Conservation (phyloP, 2,888 invertebrate genomes). For the Ferdinandea cuprea region DNA sequence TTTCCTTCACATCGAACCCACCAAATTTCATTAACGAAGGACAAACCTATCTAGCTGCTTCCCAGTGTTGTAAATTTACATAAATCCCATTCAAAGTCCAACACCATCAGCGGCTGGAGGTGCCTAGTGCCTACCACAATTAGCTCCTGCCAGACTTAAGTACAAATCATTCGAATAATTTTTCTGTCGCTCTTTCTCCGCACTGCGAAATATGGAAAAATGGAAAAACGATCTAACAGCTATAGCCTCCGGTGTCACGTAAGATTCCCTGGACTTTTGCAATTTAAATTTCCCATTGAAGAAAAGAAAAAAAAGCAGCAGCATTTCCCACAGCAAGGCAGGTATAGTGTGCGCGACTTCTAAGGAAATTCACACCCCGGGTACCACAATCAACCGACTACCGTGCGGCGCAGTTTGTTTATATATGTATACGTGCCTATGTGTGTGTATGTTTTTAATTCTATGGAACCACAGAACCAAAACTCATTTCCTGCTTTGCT, state of each 20-base stretch:
- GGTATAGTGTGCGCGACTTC: conserved; percentile 35
- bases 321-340: conserved; percentile 45
- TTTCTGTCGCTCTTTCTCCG: background rate
- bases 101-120: too few relatives aligned
- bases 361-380: conserved; percentile 58
- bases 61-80: too few relatives aligned
- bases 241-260: conserved; percentile 45
- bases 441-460: conserved; percentile 25
- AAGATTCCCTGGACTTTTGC: conserved; percentile 54
- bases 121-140: too few relatives aligned
- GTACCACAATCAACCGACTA: conserved; percentile 21
- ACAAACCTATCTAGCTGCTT: too few relatives aligned
- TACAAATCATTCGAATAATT: background rate
- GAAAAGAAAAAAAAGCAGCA: too few relatives aligned
- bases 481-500: conserved; percentile 67
- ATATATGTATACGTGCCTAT: too few relatives aligned
- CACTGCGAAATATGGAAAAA: conserved; percentile 4
- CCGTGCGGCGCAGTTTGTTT: too few relatives aligned
- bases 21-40: too few relatives aligned
- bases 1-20: too few relatives aligned
- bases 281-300: conserved; percentile 70
- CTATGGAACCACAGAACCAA: conserved; percentile 68
- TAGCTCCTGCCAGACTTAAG: background rate
- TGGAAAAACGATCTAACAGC: conserved; percentile 5
- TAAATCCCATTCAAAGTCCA: too few relatives aligned